Percentiles rank a stretch among this genome's conserved stretches.
Conservation (phyloP, 2,888 invertebrate genomes). For the Orthosia gracilis region DNA sequence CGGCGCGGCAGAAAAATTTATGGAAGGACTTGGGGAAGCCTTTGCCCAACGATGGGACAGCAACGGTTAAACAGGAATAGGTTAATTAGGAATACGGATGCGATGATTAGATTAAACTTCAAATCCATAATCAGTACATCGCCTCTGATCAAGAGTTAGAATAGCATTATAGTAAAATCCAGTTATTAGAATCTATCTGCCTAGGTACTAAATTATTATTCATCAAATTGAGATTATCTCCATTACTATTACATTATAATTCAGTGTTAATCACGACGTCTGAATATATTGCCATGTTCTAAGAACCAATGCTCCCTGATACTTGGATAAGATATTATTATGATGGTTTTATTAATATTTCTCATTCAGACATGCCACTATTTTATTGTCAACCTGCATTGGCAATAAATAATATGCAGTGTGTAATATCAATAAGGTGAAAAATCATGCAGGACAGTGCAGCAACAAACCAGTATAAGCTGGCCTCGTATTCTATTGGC, state of each 20-base stretch:
- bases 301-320: slow-evolving; percentile 18
- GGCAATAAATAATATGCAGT: slow-evolving; percentile 30
- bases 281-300: slow-evolving; percentile 16
- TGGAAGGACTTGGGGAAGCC: too few species aligned
- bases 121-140: neutral
- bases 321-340: slow-evolving; percentile 12
- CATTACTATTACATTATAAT: slow-evolving; percentile 27
- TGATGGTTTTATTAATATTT: slow-evolving; percentile 15
- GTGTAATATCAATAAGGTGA: slow-evolving; percentile 1
- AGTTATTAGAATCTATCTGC: slow-evolving; percentile 21
- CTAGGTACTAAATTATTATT: slow-evolving; percentile 29
- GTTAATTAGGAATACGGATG: too few species aligned
- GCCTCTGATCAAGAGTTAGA: slow-evolving; percentile 22
- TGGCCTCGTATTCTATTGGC: neutral
- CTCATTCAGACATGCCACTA: slow-evolving; percentile 8
- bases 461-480: neutral
- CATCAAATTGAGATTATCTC: slow-evolving; percentile 29
- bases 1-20: too few species aligned
- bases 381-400: slow-evolving; percentile 32
- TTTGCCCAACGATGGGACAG: too few species aligned
- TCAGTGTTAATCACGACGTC: slow-evolving; percentile 21
- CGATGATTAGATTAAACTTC: neutral
- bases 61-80: too few species aligned
- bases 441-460: neutral
- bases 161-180: neutral